These are phyloP conservation scores for Choloepus hoffmanni DNA, from an alignment of 2,113 vertebrate species.

Conservation along the genomic window DNA sequence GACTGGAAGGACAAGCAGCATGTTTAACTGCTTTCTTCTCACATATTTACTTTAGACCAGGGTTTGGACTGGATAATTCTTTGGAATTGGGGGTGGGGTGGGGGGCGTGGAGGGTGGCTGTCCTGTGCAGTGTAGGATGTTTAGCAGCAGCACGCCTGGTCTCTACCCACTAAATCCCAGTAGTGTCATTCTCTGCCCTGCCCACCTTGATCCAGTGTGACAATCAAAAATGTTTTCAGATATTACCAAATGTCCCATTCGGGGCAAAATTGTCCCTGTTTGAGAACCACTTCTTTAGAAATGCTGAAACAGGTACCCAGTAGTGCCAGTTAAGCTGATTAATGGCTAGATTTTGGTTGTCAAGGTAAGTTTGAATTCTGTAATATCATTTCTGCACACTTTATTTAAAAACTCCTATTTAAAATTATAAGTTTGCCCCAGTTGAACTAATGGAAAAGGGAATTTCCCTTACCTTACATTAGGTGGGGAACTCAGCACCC, in stretches of 20 bases:
- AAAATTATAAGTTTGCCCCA: constrained; percentile 5
- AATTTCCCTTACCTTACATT: neutral
- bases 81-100: too few relatives aligned
- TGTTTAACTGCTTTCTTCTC: neutral
- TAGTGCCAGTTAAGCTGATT: neutral
- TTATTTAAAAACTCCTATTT: neutral
- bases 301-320: neutral
- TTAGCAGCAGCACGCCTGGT: too few relatives aligned
- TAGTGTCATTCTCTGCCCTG: too few relatives aligned
- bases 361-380: neutral
- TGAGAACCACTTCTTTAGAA: neutral
- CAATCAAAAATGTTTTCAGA: neutral
- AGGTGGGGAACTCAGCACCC: neutral
- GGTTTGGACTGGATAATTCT: neutral
- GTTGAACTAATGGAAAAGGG: neutral
- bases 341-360: neutral
- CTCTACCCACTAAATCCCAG: too few relatives aligned
- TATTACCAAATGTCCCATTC: neutral
- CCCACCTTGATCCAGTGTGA: too few relatives aligned
- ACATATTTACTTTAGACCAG: neutral
- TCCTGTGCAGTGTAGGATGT: neutral
- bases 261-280: neutral
- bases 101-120: neutral
- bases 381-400: neutral
- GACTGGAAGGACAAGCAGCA: neutral